Percentiles rank a stretch among this genome's conserved stretches.
Conservation (phyloP, 1,140 invertebrate species). For the Drosophila nigrodunni region DNA sequence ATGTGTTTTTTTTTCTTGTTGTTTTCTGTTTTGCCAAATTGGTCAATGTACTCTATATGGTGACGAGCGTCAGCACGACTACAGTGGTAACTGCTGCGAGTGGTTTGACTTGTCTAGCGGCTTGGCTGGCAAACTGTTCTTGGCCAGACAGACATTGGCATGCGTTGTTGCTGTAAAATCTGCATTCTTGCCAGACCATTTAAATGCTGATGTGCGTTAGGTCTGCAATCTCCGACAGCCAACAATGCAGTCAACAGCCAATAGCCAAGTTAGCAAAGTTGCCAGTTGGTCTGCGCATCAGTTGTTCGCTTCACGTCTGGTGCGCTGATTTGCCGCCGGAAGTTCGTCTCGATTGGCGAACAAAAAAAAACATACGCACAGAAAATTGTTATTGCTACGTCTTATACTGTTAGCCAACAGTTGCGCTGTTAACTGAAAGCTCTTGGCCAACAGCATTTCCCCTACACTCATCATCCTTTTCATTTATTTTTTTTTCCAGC, state of each 20-base stretch:
- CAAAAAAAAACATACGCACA: constrained; percentile 4
- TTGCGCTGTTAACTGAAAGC: constrained; percentile 28
- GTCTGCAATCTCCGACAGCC: constrained; percentile 30
- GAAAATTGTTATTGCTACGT: constrained; percentile 15
- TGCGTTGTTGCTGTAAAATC: constrained; percentile 74
- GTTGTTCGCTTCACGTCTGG: constrained; percentile 56
- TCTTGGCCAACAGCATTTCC: constrained; percentile 52
- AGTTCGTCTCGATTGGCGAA: constrained; percentile 44
- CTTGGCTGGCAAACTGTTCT: constrained; percentile 48
- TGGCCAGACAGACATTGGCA: constrained; percentile 53
- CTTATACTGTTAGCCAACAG: constrained; percentile 49
- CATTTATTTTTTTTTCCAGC: not conserved
- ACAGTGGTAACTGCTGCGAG: constrained; percentile 19
- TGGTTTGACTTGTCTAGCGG: constrained; percentile 68
- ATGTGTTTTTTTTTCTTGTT: not conserved
- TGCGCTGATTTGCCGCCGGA: constrained; percentile 82
- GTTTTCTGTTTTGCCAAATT: constrained; percentile 59
- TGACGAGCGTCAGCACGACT: not conserved
- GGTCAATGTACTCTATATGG: constrained; percentile 68
- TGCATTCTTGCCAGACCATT: constrained; percentile 75
- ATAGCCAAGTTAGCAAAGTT: constrained; percentile 8
- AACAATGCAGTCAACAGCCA: not conserved
- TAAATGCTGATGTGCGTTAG: constrained; percentile 57
- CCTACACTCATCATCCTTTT: constrained; percentile 47
- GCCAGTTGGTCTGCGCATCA: constrained; percentile 64